A percentile compares a stretch with the other conserved stretches of the same genome.
These are phyloP conservation scores for Anthoptus insignis DNA, from an alignment of 2,888 invertebrate genomes.

Conservation along the genomic window DNA sequence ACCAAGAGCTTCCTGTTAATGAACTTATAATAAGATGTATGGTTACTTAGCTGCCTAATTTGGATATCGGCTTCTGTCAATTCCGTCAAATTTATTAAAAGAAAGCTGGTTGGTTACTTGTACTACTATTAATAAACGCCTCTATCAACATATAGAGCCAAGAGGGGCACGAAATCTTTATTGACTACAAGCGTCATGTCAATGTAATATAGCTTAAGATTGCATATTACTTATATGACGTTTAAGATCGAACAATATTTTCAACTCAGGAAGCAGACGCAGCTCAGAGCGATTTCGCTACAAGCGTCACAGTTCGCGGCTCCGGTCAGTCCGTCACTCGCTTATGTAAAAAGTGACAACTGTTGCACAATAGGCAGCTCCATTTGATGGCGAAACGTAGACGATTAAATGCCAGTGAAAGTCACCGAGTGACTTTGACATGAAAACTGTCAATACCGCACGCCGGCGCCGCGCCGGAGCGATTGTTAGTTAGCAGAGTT, in stretches of 20 bases:
- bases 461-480: slow-evolving; percentile 43
- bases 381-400: slow-evolving; percentile 83
- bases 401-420: slow-evolving; percentile 83
- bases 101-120: slow-evolving; percentile 19
- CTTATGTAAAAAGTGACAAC: slow-evolving; percentile 84
- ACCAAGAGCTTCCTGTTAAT: background rate
- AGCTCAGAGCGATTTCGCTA: no score
- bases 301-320: no score
- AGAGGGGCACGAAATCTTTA: no score
- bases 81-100: no score
- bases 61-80: background rate
- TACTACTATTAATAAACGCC: background rate
- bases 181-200: no score
- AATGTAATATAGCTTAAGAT: no score
- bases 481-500: background rate
- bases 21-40: background rate
- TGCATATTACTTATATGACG: no score
- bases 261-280: no score
- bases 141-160: no score
- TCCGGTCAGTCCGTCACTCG: slow-evolving; percentile 50
- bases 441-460: slow-evolving; percentile 60
- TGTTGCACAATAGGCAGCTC: slow-evolving; percentile 79
- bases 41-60: slow-evolving; percentile 5
- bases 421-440: slow-evolving; percentile 82
- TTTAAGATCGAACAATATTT: no score